Evolutionary conservation across 1,140 invertebrate genomes (phyloP).

Genomic region (Notospermus geniculatus): DNA sequence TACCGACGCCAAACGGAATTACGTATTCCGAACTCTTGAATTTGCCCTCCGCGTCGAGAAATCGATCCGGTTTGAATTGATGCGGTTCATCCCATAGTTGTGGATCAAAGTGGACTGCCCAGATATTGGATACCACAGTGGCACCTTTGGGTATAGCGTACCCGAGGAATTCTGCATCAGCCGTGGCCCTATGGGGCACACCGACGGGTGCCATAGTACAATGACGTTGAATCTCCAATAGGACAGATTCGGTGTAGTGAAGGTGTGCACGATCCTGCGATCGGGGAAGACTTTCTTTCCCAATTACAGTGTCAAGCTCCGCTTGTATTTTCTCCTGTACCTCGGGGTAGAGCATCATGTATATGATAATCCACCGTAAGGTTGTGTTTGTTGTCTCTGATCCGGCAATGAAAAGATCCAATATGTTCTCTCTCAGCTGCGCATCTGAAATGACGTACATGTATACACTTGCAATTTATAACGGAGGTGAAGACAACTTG

Average conservation of each 20-base stretch:
- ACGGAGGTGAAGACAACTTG: no score
- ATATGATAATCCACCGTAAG: constrained; percentile 26
- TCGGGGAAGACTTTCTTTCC: not conserved
- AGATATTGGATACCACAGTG: constrained; percentile 39
- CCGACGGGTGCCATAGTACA: constrained; percentile 67
- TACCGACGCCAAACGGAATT: no score
- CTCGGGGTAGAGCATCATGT: constrained; percentile 31
- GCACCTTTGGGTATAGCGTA: constrained; percentile 23
- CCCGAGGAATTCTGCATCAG: constrained; percentile 13
- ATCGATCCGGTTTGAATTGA: constrained; percentile 67
- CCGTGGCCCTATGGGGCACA: not conserved
- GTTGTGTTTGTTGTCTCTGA: constrained; percentile 38
- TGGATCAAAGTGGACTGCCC: constrained; percentile 39
- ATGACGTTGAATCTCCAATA: constrained; percentile 75
- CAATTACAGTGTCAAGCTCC: constrained; percentile 1
- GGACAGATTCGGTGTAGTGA: constrained; percentile 63
- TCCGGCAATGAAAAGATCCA: constrained; percentile 38
- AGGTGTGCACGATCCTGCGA: constrained; percentile 1
- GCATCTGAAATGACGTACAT: no score
- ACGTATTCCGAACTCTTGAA: no score
- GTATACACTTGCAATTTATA: no score
- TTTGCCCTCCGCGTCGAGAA: constrained; percentile 55
- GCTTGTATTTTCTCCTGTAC: constrained; percentile 7
- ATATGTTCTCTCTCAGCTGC: no score
- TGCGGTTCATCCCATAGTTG: constrained; percentile 66